Conservation (phyloP, 2,113 vertebrate genomes). For the Patagioenas fasciata region DNA sequence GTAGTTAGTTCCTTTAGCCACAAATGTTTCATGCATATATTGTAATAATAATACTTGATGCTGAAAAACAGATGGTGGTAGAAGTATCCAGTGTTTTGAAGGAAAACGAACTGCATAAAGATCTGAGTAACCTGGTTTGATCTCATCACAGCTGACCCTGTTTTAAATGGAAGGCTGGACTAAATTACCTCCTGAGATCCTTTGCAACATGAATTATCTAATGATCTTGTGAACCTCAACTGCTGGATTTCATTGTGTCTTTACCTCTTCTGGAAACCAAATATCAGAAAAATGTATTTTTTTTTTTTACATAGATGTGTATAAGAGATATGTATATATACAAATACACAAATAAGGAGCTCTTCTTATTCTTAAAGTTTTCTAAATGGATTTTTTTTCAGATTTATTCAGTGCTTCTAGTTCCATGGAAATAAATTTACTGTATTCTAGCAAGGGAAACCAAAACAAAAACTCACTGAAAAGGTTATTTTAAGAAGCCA, state of each 20-base stretch:
- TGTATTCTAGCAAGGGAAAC: neutral
- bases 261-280: neutral
- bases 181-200: neutral
- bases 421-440: neutral
- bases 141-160: neutral
- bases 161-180: neutral
- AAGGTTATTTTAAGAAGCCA: neutral
- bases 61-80: neutral
- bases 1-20: neutral
- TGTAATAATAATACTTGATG: neutral
- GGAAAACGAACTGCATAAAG: neutral
- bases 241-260: neutral
- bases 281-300: neutral
- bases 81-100: neutral
- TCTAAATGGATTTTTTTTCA: neutral
- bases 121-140: neutral
- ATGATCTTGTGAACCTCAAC: neutral
- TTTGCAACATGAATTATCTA: neutral
- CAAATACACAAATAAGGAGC: neutral
- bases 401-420: neutral
- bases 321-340: neutral
- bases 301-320: neutral
- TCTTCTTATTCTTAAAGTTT: neutral
- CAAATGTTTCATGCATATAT: neutral
- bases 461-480: neutral